Evolutionary conservation across 2,888 invertebrate species (phyloP), one percentile per base, ranked within the genome.

Genomic region (Acanthoscelides obtectus): DNA sequence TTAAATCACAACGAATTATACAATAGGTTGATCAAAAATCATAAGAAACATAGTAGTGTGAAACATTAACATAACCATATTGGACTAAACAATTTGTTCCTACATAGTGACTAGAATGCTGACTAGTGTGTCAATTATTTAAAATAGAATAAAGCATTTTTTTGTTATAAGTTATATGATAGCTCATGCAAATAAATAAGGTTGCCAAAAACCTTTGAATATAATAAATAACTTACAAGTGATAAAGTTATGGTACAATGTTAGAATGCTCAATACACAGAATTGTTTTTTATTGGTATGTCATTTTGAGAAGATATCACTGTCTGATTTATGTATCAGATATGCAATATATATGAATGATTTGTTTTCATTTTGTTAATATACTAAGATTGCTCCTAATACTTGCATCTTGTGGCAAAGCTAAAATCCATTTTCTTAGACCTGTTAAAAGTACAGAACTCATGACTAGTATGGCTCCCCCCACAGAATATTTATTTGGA

Each of bases 371-470:
- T 84, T 87, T 89, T 76, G 92, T 89, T 76, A 94, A 86, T 79
- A 90, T 86, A 66, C 91, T 88, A 70, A 94, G 85, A 75, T 90
- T 91, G 82, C 88, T 90, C 78, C 91, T 90, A 70, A 92, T 84
- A 72, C 87, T 88, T 6, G 94, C 93, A 80, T 93, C 92, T 72
- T 91, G 90, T 0, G 95, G 95, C 80, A 95, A 86, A 0, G 94
- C 91, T 71, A 94, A 83, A 0, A 94, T 92, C 96, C 96, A 96
- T 83, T 96, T 95, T 74, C 95, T 90, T 69, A 95, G 84, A 2
- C 94, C 95, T 0, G 94, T 94, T 72, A 96, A 86, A 72, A 96
- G 86, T 22, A 96, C 95, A 8, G 95, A 96, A 82, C 93, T 92
- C 75, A 95, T 90, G 20, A 96, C 96, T 79, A 96, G 87, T 76